Base-by-base conservation (phyloP, 2,113 vertebrate genomes). In the Pterophyllum scalare region DNA sequence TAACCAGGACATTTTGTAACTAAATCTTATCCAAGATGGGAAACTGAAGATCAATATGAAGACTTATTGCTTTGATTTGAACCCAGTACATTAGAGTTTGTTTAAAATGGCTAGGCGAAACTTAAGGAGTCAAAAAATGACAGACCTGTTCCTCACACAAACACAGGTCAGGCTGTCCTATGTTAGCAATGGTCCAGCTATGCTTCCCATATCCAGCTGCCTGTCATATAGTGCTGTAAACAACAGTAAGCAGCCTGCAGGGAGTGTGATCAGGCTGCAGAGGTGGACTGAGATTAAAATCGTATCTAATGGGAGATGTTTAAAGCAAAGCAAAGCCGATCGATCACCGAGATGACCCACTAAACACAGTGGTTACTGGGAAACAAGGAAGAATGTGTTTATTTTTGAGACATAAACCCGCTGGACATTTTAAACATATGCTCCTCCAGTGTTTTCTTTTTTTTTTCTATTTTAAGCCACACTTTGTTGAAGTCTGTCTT, bases 141-240 rank as follows among this genome's bases (percentile, higher is more conserved):
- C 85, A 89, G 89, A 83, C 77, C 59, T 43, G 49, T 15, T 88
- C 46, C 74, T 77, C 80, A 86, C 57, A 88, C 80, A 93, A 92
- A 91, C 81, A 91, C 72, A 52, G 56, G 78, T 83, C 65, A 60
- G 86, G 31, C 78, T 77, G 80, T 57, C 83, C 62, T 77, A 82
- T 59, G 77, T 78, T 80, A 77, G 79, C 76, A 79, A 46, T 12
- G 59, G 26, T n/a, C 60, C 80, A 40, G 58, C 58, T 79, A 65
- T 85, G 75, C 84, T 82, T 75, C 79, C 77, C 74, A 84, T 87
- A 61, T 87, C 77, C 85, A 88, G 87, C 93, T 91, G 82, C 82
- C 62, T 87, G 87, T 92, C 88, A 89, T 76, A 77, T 38, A 89
- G 83, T 54, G 61, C 56, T 90, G 77, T 84, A 85, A 94, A 90